These are phyloP conservation scores for Pheosia gnoma DNA, from an alignment of 2,888 invertebrate genomes.

Conservation along the genomic window DNA sequence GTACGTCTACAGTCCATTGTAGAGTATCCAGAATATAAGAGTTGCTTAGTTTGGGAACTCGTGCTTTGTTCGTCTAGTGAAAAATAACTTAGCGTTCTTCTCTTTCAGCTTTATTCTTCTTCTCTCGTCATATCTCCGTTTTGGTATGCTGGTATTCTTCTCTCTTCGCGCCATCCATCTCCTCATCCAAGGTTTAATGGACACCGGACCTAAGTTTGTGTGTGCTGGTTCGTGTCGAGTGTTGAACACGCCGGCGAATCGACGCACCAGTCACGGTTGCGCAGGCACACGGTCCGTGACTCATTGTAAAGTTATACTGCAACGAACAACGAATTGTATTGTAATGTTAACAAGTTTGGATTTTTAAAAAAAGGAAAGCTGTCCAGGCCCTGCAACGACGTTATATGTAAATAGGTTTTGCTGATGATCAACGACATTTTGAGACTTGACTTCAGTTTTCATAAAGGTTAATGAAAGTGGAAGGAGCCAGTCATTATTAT, in stretches of 20 bases:
- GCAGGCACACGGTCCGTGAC: slow-evolving; percentile 39
- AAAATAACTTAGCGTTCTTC: neutral
- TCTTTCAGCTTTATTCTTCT: neutral
- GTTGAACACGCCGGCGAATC: slow-evolving; percentile 28
- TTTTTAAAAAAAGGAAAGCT: slow-evolving; percentile 9
- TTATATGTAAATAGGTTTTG: neutral
- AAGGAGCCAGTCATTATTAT: neutral
- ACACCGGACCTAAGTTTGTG: neutral
- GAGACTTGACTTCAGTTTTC: neutral
- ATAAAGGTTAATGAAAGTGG: neutral
- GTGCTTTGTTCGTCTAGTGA: too few species aligned
- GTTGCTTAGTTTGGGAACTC: too few species aligned
- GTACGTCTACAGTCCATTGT: too few species aligned
- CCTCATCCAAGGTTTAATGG: neutral
- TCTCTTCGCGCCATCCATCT: neutral
- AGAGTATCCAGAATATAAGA: too few species aligned
- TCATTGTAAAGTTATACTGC: slow-evolving; percentile 37
- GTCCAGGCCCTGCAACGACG: neutral
- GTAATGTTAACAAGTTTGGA: slow-evolving; percentile 16
- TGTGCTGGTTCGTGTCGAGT: slow-evolving; percentile 23
- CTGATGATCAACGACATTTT: neutral
- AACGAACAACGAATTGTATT: slow-evolving; percentile 20
- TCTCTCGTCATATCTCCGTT: neutral
- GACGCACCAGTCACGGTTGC: slow-evolving; percentile 48
- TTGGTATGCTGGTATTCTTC: neutral